Conservation (phyloP, 2,113 vertebrate genomes). For the Crotalus horridus region DNA sequence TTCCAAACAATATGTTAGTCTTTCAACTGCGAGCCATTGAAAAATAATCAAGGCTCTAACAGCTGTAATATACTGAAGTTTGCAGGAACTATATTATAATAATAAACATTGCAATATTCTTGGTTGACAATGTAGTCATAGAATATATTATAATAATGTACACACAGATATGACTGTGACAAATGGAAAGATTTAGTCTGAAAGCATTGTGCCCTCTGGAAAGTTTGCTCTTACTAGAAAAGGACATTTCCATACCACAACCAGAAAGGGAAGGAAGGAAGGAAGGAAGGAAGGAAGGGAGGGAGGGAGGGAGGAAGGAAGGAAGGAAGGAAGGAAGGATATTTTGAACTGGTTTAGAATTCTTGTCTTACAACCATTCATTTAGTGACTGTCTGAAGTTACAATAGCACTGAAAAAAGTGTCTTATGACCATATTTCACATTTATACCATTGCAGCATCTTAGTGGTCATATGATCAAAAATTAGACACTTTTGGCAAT, state of each 20-base stretch:
- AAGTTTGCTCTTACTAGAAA: background rate
- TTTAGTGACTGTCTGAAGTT: too few species aligned
- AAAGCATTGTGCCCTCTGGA: background rate
- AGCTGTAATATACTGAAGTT: background rate
- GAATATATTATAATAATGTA: background rate
- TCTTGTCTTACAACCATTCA: background rate
- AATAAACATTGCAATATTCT: background rate
- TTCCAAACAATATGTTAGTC: background rate
- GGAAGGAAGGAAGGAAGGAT: background rate
- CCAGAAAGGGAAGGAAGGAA: background rate
- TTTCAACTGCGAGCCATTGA: background rate
- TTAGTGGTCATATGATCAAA: background rate
- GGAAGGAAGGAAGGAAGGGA: background rate
- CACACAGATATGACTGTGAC: background rate
- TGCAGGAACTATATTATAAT: background rate
- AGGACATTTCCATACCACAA: background rate
- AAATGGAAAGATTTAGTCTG: background rate
- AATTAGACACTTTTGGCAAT: background rate
- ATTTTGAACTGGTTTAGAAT: background rate
- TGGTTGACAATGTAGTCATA: background rate
- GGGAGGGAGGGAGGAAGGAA: background rate
- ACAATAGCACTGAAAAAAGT: background rate
- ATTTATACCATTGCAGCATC: background rate
- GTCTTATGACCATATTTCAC: background rate
- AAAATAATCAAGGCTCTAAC: background rate